Evolutionary conservation across 2,113 vertebrate genomes (phyloP), one percentile per base, ranked within the genome.

Genomic region (Vulpes ferrilata): DNA sequence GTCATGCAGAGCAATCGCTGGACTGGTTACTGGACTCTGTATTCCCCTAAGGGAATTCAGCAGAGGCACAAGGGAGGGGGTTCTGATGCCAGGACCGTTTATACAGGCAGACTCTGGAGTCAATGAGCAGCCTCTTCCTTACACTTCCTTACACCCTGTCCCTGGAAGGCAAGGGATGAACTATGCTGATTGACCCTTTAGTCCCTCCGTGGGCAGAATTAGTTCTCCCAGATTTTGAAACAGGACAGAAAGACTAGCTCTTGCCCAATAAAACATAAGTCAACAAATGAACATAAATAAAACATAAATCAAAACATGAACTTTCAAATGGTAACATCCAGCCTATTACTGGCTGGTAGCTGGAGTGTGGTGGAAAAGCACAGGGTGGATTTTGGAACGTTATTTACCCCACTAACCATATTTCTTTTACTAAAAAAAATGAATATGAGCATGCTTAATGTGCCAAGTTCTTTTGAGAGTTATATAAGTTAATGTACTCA

Each of bases 1-100:
- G 16, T 74, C 48, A 23, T 4, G 2, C 12, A 67, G 7, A 71
- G 59, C 48, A 35, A 35, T 9, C 1, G 20, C 7, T 51, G 11
- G 27, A 51, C 48, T 30, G 25, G 17, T 13, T 3, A 4, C 17
- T 53, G 27, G 43, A 16, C 23, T 96, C n/a, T 7, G 0, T 19
- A 11, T 30, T 59, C 32, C 79, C 6, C 20, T 25, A 35, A n/a
- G 25, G n/a, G 35, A 27, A 30, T 13, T 22, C 23, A 22, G n/a
- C 11, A 15, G 30, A 17, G 7, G 27, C 13, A 9, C 35, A 4
- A 6, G 67, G 7, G 25, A 59, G 64, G 4, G 64, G 17, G 25
- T 43, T 48, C 1, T 2, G 11, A 1, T 5, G 25, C 17, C 0
- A 5, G 7, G 1, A 2, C 11, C 0, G 0, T 19, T 25, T 2